Percentiles rank a stretch among this genome's conserved stretches.
Conservation (phyloP, 2,797 vertebrate genomes). For the Melanogrammus aeglefinus region DNA sequence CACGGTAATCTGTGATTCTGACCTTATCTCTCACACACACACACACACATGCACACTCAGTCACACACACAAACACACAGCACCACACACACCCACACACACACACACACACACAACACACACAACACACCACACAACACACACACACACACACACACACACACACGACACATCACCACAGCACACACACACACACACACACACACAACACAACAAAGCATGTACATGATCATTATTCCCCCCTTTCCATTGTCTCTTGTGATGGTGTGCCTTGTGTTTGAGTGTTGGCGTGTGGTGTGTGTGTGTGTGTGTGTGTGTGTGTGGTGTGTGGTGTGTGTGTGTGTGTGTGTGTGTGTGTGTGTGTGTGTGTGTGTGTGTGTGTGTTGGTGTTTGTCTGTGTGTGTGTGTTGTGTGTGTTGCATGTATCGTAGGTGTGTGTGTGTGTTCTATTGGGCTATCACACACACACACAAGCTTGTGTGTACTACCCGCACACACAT, state of each 20-base stretch:
- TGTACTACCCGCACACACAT: slow-evolving; percentile 73
- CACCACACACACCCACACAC: not conserved
- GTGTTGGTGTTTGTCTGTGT: no score
- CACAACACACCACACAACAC: not conserved
- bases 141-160: not conserved
- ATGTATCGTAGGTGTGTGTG: no score
- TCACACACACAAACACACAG: not conserved
- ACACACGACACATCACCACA: no score
- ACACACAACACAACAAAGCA: slow-evolving; percentile 27
- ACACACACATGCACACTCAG: slow-evolving; percentile 27
- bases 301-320: slow-evolving; percentile 10
- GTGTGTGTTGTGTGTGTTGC: no score
- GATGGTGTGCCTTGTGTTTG: slow-evolving; percentile 10
- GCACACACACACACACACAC: slow-evolving; percentile 35
- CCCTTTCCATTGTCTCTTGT: not conserved
- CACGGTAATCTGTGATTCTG: not conserved
- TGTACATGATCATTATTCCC: slow-evolving; percentile 39
- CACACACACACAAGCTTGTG: slow-evolving; percentile 39
- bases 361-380: no score
- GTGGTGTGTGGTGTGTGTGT: slow-evolving; percentile 12
- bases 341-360: slow-evolving; percentile 7
- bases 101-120: slow-evolving; percentile 29
- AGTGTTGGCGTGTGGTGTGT: not conserved
- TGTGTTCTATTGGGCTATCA: not conserved
- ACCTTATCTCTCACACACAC: not conserved